Base-by-base conservation (phyloP, 2,113 vertebrate species). In the Camelus dromedarius region DNA sequence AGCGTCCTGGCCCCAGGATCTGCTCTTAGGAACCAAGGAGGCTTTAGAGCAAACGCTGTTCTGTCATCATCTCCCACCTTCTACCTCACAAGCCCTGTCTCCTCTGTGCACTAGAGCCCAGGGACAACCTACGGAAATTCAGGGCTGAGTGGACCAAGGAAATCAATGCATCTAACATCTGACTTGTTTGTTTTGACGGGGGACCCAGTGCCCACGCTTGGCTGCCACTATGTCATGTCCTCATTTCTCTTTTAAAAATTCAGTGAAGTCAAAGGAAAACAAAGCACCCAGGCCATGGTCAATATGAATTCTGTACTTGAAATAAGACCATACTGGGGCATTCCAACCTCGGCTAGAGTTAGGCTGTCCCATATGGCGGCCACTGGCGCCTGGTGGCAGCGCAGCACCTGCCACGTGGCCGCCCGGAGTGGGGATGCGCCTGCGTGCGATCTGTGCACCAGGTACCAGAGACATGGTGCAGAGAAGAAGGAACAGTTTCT, bases 361-460 rank as follows among this genome's bases (percentile, higher is more conserved):
- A 2, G 9, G 32, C 50, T 5, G 12, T 56, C 18, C 1, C 13
- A 8, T 0, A 13, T 0, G 11, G 77, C 18, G 16, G 46, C 14
- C 3, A 0, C 13, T 0, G 19, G 10, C 22, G 26, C 0, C 20
- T 1, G 0, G 1, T 0, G 32, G 35, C 62, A 16, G 9, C 12
- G 0, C 7, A 20, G 24, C 4, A 1, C 2, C 5, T 6, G 9
- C 0, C 1, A 16, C 2, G 24, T 4, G 0, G 0, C 62, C 2
- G 38, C 12, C 42, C 2, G 4, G 26, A 24, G 11, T 2, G 0
- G 8, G 28, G 60, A 12, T 1, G 3, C 3, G 12, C 16, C 11
- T 26, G 7, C 12, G 0, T 2, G 2, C 3, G 42, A 26, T 20
- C 56, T 42, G 1, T 5, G 8, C 46, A 42, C 8, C 0, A 4